These are phyloP conservation scores for Nephrotoma flavescens DNA, from an alignment of 2,888 invertebrate species.

Conservation along the genomic window DNA sequence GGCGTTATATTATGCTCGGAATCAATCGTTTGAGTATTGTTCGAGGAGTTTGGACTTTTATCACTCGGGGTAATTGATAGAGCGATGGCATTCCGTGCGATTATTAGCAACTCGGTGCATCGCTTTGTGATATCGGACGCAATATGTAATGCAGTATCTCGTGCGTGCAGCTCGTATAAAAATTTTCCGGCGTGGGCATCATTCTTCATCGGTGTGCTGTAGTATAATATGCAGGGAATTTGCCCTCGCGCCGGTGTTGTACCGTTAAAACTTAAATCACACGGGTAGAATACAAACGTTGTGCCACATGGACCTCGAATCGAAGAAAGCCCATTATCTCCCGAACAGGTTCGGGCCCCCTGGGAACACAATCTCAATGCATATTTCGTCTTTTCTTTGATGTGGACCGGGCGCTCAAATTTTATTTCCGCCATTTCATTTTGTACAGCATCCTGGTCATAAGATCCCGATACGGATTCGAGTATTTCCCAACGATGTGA, in stretches of 20 bases:
- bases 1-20: constrained; percentile 34
- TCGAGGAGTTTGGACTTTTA: constrained; percentile 33
- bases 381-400: constrained; percentile 81
- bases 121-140: constrained; percentile 64
- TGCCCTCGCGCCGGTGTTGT: constrained; percentile 90
- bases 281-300: constrained; percentile 77
- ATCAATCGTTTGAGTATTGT: constrained; percentile 32
- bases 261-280: constrained; percentile 91
- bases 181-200: constrained; percentile 19
- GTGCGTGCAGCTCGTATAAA: constrained; percentile 24
- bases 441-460: constrained; percentile 68
- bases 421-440: constrained; percentile 83
- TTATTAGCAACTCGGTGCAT: constrained; percentile 58
- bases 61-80: constrained; percentile 41
- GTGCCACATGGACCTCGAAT: constrained; percentile 89
- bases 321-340: constrained; percentile 78
- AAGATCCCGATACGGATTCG: constrained; percentile 69
- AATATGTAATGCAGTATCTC: constrained; percentile 50
- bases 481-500: constrained; percentile 76
- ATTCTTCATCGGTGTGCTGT: constrained; percentile 28
- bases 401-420: constrained; percentile 73
- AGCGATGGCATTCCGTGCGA: constrained; percentile 52
- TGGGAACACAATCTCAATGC: constrained; percentile 77
- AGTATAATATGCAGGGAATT: constrained; percentile 80
- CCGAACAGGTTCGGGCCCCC: constrained; percentile 86